phyloP scores from a whole-genome alignment of 2,113 vertebrate genomes.

The Potamarius usumacintae region DNA sequence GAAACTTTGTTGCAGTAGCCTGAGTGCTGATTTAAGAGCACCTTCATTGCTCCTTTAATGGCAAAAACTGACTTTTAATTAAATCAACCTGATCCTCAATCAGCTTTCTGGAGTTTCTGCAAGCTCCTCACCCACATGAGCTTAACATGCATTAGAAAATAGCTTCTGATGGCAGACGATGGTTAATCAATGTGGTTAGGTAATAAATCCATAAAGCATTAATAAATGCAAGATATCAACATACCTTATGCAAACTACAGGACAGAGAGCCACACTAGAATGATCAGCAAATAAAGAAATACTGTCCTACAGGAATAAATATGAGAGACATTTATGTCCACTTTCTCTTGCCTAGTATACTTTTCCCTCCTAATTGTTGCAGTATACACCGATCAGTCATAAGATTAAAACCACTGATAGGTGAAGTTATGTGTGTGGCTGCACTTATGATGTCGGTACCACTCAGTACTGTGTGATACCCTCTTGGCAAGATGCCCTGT shows the following conservation, averaged over 20 bases:
- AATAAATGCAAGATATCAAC: constrained; percentile 22
- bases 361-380: too few species aligned
- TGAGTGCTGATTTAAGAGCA: constrained; percentile 34
- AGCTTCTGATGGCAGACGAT: constrained; percentile 22
- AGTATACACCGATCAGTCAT: too few species aligned
- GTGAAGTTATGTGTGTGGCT: too few species aligned
- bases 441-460: too few species aligned
- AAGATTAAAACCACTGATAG: too few species aligned
- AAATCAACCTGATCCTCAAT: constrained; percentile 33
- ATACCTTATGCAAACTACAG: neutral
- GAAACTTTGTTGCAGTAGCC: constrained; percentile 30
- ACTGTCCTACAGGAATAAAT: neutral
- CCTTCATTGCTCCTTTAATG: constrained; percentile 27
- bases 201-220: constrained; percentile 33
- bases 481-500: too few species aligned
- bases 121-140: constrained; percentile 23
- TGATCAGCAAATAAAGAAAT: constrained; percentile 14
- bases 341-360: neutral
- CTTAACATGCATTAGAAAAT: constrained; percentile 44
- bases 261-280: constrained; percentile 19
- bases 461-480: too few species aligned
- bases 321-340: neutral
- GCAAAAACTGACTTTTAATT: constrained; percentile 16
- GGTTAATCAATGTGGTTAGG: constrained; percentile 47
- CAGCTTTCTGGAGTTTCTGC: constrained; percentile 16